Percentiles rank a stretch among this genome's conserved stretches.
Conservation (phyloP, 2,888 invertebrate genomes). For the Caenorhabditis sulstoni region DNA sequence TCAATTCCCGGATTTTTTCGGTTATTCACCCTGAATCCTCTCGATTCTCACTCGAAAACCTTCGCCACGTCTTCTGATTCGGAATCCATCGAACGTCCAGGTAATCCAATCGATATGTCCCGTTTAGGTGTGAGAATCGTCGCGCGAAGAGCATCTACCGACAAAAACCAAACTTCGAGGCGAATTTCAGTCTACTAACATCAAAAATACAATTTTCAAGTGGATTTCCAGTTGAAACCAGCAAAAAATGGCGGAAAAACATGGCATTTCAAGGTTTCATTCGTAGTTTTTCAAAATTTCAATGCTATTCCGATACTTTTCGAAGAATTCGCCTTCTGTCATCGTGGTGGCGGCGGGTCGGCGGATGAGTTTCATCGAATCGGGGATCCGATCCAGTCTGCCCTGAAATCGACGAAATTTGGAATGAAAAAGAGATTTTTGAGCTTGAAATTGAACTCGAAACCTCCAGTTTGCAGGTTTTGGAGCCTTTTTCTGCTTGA, state of each 20-base stretch:
- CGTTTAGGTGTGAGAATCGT: constrained; percentile 10
- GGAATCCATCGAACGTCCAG: neutral
- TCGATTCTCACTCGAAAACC: constrained; percentile 1
- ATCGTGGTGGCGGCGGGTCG: constrained; percentile 6
- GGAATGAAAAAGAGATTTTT: too few relatives aligned
- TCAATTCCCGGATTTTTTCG: too few relatives aligned
- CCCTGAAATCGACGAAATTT: constrained; percentile 25
- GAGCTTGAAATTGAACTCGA: too few relatives aligned
- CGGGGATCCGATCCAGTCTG: constrained; percentile 11
- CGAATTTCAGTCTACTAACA: too few relatives aligned
- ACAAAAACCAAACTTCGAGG: too few relatives aligned
- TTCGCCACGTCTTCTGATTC: neutral
- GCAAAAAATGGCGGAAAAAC: neutral
- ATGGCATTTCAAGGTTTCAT: constrained; percentile 6
- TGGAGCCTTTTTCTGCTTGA: too few relatives aligned
- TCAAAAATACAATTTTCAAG: neutral
- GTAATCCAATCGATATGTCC: too few relatives aligned
- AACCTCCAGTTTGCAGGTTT: too few relatives aligned
- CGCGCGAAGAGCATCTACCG: constrained; percentile 31
- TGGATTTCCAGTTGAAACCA: neutral
- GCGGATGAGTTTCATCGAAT: constrained; percentile 29
- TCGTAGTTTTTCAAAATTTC: constrained; percentile 30
- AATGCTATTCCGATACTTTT: constrained; percentile 31
- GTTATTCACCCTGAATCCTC: constrained; percentile 3
- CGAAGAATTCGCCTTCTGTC: constrained; percentile 34